These are phyloP conservation scores for Drosophila ohnishii DNA, from an alignment of 1,140 invertebrate genomes.

Conservation along the genomic window DNA sequence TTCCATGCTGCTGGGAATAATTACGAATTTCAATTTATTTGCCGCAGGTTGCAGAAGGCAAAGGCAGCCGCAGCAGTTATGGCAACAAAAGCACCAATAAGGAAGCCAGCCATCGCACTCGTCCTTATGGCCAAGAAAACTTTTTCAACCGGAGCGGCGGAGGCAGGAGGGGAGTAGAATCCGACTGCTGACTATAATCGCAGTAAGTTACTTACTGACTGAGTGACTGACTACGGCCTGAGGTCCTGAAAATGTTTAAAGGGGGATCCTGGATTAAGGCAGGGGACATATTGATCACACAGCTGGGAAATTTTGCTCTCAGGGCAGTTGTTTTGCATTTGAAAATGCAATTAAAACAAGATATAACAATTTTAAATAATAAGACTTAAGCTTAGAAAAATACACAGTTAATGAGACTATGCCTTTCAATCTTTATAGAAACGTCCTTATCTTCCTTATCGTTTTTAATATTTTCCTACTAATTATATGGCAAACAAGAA, in stretches of 20 bases:
- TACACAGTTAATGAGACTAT: too few species aligned
- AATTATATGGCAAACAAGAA: too few species aligned
- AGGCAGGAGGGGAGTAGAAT: slow-evolving; percentile 1
- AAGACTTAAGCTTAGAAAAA: neutral
- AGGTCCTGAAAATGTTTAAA: slow-evolving; percentile 35
- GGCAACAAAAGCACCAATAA: slow-evolving; percentile 50
- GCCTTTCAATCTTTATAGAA: too few species aligned
- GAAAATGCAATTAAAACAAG: neutral
- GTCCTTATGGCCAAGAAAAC: slow-evolving; percentile 46
- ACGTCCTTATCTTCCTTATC: too few species aligned
- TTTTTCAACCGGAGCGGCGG: slow-evolving; percentile 18
- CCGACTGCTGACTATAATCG: slow-evolving; percentile 42
- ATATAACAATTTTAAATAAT: too few species aligned
- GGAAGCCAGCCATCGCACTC: slow-evolving; percentile 49
- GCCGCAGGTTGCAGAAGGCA: slow-evolving; percentile 73
- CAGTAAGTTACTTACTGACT: slow-evolving; percentile 54
- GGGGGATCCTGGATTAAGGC: neutral
- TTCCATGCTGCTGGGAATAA: slow-evolving; percentile 78
- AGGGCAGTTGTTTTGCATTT: neutral
- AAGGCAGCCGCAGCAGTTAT: slow-evolving; percentile 50
- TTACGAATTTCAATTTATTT: slow-evolving; percentile 82
- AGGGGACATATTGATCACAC: slow-evolving; percentile 12
- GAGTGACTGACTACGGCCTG: slow-evolving; percentile 37
- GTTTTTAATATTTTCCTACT: too few species aligned
- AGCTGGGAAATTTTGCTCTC: neutral